These are phyloP conservation scores for Priapulus caudatus DNA, from an alignment of 2,888 invertebrate species.

Conservation along the genomic window DNA sequence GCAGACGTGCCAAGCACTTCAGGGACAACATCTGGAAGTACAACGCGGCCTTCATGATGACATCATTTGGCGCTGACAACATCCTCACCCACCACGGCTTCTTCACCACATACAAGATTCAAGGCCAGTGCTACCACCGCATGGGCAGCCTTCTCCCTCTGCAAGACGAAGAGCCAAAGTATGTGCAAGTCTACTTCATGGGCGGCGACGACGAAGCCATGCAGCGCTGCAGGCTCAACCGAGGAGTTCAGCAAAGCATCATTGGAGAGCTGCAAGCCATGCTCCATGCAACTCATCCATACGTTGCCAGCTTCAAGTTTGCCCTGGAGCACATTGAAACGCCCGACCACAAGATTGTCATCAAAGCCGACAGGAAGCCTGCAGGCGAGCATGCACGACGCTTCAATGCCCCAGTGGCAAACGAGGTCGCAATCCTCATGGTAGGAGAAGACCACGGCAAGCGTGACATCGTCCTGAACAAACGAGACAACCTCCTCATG, in stretches of 20 bases:
- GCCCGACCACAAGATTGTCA: too few species aligned
- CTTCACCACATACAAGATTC: too few species aligned
- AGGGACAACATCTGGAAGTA: too few species aligned
- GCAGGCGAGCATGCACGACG: conserved; percentile 14
- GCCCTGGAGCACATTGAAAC: too few species aligned
- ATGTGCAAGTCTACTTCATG: conserved; percentile 30
- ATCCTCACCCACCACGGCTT: too few species aligned
- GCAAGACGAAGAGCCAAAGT: conserved; percentile 25
- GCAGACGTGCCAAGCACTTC: too few species aligned
- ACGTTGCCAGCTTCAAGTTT: background rate
- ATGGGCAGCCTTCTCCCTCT: conserved; percentile 27
- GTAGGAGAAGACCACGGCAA: conserved; percentile 17
- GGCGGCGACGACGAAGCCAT: conserved; percentile 25
- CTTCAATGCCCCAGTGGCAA: conserved; percentile 20
- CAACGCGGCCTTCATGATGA: too few species aligned
- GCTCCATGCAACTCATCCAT: conserved; percentile 23
- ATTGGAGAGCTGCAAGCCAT: conserved; percentile 27
- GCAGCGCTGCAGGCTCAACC: conserved; percentile 23
- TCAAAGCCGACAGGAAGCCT: conserved; percentile 15
- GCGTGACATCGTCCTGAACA: conserved; percentile 32
- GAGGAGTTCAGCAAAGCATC: conserved; percentile 23
- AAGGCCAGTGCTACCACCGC: conserved; percentile 29
- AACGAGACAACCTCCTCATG: conserved; percentile 23
- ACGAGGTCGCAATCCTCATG: conserved; percentile 25
- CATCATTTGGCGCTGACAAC: too few species aligned